Percentiles rank a stretch among this genome's conserved stretches.
Conservation (phyloP, 2,888 invertebrate species). For the Teinopalpus imperialis region DNA sequence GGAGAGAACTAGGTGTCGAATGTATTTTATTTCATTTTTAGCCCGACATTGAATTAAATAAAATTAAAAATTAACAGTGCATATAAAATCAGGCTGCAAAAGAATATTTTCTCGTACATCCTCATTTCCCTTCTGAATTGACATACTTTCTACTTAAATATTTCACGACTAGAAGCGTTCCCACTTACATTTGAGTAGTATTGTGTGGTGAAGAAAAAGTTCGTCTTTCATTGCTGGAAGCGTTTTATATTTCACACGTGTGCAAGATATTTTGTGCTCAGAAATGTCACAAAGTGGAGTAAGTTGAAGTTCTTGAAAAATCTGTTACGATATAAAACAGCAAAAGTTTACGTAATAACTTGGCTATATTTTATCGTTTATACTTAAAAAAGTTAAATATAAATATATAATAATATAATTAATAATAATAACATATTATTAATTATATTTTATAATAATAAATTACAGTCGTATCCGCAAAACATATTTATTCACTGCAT, state of each 20-base stretch:
- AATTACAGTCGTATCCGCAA: no score
- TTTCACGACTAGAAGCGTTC: slow-evolving; percentile 16
- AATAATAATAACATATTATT: no score
- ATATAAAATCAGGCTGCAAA: background rate
- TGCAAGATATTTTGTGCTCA: slow-evolving; percentile 19
- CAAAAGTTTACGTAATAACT: no score
- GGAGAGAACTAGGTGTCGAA: no score
- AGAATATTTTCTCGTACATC: slow-evolving; percentile 4
- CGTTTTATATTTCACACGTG: slow-evolving; percentile 25
- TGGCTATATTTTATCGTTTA: no score
- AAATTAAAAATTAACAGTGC: background rate
- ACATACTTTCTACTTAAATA: slow-evolving; percentile 24
- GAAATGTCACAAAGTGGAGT: slow-evolving; percentile 19
- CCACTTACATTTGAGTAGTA: slow-evolving; percentile 19
- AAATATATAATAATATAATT: no score
- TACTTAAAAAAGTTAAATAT: no score
- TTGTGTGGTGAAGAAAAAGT: slow-evolving; percentile 25
- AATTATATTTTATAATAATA: no score
- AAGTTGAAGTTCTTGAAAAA: slow-evolving; percentile 15
- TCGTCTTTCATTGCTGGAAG: slow-evolving; percentile 25
- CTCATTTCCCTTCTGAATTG: slow-evolving; percentile 15
- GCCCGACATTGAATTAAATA: no score
- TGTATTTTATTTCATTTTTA: no score
- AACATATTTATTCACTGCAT: no score
- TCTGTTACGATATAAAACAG: slow-evolving; percentile 12